phyloP scores from a whole-genome alignment of 2,797 vertebrate species.

The Sebastes vulpes region DNA sequence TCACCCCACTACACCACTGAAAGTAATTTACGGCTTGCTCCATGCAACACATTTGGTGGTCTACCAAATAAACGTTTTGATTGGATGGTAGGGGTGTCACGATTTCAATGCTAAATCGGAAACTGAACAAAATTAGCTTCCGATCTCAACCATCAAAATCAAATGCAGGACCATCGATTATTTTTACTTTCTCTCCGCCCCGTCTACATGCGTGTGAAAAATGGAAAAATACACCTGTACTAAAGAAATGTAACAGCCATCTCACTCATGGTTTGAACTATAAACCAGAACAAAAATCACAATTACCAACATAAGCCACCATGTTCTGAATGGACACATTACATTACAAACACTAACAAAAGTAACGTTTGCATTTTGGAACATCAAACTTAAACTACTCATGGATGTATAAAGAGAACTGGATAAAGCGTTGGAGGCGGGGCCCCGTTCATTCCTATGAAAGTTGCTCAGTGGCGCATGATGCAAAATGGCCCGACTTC shows the following conservation, averaged over 20 bases:
- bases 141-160: not conserved
- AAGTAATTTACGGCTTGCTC: slow-evolving; percentile 51
- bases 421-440: not conserved
- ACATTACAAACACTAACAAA: too few relatives aligned
- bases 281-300: too few relatives aligned
- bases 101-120: not conserved
- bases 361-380: not conserved
- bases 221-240: too few relatives aligned
- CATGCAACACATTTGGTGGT: not conserved
- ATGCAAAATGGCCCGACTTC: not conserved
- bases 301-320: too few relatives aligned
- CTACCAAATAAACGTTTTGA: not conserved
- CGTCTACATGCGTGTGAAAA: fast-evolving
- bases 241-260: too few relatives aligned
- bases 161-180: not conserved
- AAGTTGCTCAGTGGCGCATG: not conserved
- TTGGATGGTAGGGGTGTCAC: not conserved
- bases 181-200: not conserved
- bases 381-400: not conserved
- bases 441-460: not conserved
- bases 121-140: not conserved
- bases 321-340: too few relatives aligned
- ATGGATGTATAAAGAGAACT: not conserved
- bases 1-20: slow-evolving; percentile 89
- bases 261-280: too few relatives aligned